phyloP scores from a whole-genome alignment of 1,140 invertebrate species.

The Arctopsyche grandis region DNA sequence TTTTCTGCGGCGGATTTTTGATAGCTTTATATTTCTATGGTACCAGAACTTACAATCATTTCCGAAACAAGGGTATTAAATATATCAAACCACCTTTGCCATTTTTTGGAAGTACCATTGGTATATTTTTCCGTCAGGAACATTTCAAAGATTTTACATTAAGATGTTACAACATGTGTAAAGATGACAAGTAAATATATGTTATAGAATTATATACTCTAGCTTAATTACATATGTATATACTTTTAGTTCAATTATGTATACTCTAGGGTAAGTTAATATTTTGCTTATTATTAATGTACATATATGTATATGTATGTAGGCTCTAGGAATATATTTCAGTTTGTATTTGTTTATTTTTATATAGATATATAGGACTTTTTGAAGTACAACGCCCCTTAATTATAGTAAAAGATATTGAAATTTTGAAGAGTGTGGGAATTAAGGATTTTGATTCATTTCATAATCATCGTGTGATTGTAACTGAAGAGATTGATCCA shows the following conservation, averaged over 20 bases:
- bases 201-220: too few species aligned
- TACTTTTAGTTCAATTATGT: too few species aligned
- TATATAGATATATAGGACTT: conserved; percentile 47
- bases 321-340: too few species aligned
- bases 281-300: too few species aligned
- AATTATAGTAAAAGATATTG: conserved; percentile 56
- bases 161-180: conserved; percentile 34
- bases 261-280: too few species aligned
- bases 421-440: conserved; percentile 57
- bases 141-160: conserved; percentile 33
- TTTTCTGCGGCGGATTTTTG: background rate
- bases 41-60: conserved; percentile 16
- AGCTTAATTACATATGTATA: too few species aligned
- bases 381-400: conserved; percentile 19
- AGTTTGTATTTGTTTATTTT: background rate
- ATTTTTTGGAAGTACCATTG: conserved; percentile 9
- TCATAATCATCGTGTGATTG: conserved; percentile 51
- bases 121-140: background rate
- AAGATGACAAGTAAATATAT: conserved; percentile 43
- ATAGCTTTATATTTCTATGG: conserved; percentile 24
- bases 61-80: conserved; percentile 15
- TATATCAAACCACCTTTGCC: conserved; percentile 1
- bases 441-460: conserved; percentile 59
- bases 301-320: too few species aligned
- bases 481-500: conserved; percentile 49